phyloP scores from a whole-genome alignment of 2,888 invertebrate species.

The Stenodema calcarata region DNA sequence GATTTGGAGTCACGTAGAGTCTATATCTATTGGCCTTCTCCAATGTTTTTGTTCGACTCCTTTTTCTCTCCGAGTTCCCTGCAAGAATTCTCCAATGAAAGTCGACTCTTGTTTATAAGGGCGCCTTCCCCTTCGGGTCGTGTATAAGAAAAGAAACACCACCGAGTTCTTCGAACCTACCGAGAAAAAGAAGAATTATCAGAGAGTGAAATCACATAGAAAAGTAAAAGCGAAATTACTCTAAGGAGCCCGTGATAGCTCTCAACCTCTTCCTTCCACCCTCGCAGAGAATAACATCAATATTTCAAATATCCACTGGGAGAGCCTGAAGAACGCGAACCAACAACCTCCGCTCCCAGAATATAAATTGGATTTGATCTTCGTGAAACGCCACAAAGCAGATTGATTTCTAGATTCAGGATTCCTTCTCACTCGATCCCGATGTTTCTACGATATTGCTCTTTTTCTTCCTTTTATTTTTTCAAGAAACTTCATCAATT shows the following conservation, averaged over 20 bases:
- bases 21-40: constrained; percentile 34
- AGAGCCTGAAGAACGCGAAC: constrained; percentile 3
- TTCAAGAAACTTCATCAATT: background rate
- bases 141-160: background rate
- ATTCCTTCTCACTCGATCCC: background rate
- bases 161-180: background rate
- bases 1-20: constrained; percentile 37
- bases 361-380: constrained; percentile 34
- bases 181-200: background rate
- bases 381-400: background rate
- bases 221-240: constrained; percentile 3
- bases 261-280: background rate
- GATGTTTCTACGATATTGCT: background rate
- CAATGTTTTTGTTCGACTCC: background rate
- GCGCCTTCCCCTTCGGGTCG: background rate
- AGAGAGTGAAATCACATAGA: constrained; percentile 20
- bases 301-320: constrained; percentile 34
- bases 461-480: background rate
- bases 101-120: constrained; percentile 28
- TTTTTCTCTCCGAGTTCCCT: background rate
- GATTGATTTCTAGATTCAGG: constrained; percentile 4
- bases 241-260: background rate
- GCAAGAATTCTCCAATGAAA: background rate
- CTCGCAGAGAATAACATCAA: background rate
- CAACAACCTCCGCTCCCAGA: background rate